Conservation (phyloP, 2,888 invertebrate genomes). For the Caenorhabditis afra region DNA sequence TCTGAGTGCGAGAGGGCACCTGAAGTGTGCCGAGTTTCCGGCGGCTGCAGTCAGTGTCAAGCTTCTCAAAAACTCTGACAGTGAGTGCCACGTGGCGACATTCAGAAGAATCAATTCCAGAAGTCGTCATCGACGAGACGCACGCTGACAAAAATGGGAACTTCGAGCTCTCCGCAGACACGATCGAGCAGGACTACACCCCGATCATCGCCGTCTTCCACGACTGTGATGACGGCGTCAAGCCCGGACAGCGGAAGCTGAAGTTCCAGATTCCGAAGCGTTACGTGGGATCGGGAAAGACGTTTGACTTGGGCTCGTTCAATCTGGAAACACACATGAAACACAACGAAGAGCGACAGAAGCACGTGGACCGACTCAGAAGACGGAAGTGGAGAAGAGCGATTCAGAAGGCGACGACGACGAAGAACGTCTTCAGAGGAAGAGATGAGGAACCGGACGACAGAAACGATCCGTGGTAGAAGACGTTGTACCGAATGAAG, state of each 20-base stretch:
- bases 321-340: constrained; percentile 63
- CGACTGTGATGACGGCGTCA: constrained; percentile 70
- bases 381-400: constrained; percentile 1
- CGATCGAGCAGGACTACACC: constrained; percentile 24
- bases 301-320: constrained; percentile 59
- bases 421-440: constrained; percentile 25
- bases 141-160: constrained; percentile 49
- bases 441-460: constrained; percentile 53
- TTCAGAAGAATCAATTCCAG: constrained; percentile 18
- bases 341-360: constrained; percentile 60
- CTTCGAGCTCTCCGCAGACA: constrained; percentile 31
- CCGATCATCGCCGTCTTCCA: constrained; percentile 58
- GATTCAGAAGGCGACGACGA: constrained; percentile 12
- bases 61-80: constrained; percentile 52
- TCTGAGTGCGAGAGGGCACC: constrained; percentile 37
- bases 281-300: constrained; percentile 53
- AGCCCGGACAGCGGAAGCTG: constrained; percentile 65
- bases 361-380: constrained; percentile 44
- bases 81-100: constrained; percentile 7
- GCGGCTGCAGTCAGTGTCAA: constrained; percentile 51
- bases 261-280: constrained; percentile 64
- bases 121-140: constrained; percentile 39
- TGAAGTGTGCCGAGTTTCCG: constrained; percentile 51
- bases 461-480: constrained; percentile 53
- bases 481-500: constrained; percentile 1